Conservation (phyloP, 2,113 vertebrate genomes). For the Archilochus colubris region DNA sequence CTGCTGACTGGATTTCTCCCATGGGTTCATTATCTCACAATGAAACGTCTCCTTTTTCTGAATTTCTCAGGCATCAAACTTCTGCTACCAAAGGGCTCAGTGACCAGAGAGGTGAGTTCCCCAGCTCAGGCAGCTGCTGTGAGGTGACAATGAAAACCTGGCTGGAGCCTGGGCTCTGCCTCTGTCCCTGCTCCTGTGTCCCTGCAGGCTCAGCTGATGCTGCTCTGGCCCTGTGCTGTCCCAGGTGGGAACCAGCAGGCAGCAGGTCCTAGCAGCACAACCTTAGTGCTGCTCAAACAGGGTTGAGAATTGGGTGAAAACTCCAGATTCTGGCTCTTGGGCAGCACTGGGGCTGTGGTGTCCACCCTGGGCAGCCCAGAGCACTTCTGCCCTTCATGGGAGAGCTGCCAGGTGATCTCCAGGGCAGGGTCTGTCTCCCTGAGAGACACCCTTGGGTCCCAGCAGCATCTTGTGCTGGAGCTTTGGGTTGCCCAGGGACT, state of each 20-base stretch:
- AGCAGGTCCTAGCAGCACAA: neutral
- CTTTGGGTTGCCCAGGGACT: neutral
- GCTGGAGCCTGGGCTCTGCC: neutral
- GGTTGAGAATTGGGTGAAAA: neutral
- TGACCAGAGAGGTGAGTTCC: conserved; percentile 2
- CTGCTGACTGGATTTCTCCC: conserved; percentile 6
- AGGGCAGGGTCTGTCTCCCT: neutral
- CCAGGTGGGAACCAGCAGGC: neutral
- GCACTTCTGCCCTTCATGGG: rapidly evolving
- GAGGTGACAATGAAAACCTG: neutral
- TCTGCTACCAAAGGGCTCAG: conserved; percentile 49
- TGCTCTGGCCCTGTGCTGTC: neutral
- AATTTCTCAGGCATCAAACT: conserved; percentile 59
- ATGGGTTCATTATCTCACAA: conserved; percentile 4
- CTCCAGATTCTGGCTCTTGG: neutral
- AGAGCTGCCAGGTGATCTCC: neutral
- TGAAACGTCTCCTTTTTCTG: conserved; percentile 22
- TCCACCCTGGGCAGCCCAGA: neutral
- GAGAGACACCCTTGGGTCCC: neutral
- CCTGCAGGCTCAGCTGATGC: neutral
- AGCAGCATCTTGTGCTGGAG: neutral
- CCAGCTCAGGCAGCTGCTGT: neutral
- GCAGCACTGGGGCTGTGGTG: neutral
- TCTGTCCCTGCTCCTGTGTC: neutral
- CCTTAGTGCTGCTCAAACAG: neutral